Base-by-base conservation (phyloP, 2,797 vertebrate species). In the Dipus sagitta region DNA sequence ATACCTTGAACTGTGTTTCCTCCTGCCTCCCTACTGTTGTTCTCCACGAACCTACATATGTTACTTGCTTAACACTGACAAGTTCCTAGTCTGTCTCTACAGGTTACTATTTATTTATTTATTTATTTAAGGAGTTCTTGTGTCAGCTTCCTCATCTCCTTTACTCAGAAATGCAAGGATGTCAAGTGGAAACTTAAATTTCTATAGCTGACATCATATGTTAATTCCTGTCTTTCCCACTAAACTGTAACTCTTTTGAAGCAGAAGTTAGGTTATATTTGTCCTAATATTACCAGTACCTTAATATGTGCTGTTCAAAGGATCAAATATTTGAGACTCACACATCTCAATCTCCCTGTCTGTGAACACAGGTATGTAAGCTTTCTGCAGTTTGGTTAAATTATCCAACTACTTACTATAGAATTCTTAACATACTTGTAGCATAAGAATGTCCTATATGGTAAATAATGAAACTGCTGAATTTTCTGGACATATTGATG, bases 351-450 rank as follows among this genome's bases (percentile, higher is more conserved):
- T 65, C 4, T 58, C 24, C 32, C 81, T 77, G 11, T 75, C 52
- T 92, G 62, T 78, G 10, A 82, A 79, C 67, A 72, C 9, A 86
- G 5, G 8, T 65, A 58, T 67, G 7, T 54, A 67, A 94, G 38
- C 3, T 87, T 79, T 94, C n/a, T 84, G 82, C 20, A 54, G 30
- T 85, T 67, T 82, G 75, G 9, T 72, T 76, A 94, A 70, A 62
- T 86, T 58, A 74, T 78, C 42, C 1, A 80, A 86, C 74, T 47
- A 0, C 1, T 86, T 88, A 71, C 34, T 88, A 52, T 4, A 86
- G n/a, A 79, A 92, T 79, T 88, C 60, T 62, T 90, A 80, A 74
- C 14, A 82, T 75, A 86, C 23, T 92, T 75, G 8, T 88, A 62
- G 87, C 2, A 13, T 47, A 78, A 83, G 12, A 75, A 75, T 75